Conservation (phyloP, 1,140 invertebrate species). For the Drosophila neocordata region DNA sequence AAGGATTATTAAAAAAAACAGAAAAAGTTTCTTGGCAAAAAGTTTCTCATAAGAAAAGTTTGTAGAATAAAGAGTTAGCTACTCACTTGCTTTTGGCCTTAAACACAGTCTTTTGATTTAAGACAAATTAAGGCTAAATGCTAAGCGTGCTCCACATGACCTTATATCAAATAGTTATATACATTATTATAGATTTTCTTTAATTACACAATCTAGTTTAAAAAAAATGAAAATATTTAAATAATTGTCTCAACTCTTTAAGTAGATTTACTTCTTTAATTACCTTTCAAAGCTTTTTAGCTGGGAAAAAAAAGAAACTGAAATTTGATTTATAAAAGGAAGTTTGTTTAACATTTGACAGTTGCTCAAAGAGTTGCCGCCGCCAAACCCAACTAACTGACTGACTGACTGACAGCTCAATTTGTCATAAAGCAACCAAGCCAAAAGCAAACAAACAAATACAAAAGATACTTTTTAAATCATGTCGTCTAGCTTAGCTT, state of each 20-base stretch:
- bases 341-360: conserved; percentile 32
- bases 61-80: too few species aligned
- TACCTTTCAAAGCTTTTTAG: neutral
- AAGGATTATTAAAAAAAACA: too few species aligned
- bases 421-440: conserved; percentile 51
- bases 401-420: conserved; percentile 59
- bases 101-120: too few species aligned
- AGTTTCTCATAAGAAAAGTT: too few species aligned
- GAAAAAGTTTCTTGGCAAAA: too few species aligned
- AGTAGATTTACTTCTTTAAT: conserved; percentile 24
- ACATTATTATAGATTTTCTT: too few species aligned
- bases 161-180: too few species aligned
- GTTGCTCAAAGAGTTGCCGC: conserved; percentile 57
- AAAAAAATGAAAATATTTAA: neutral
- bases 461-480: conserved; percentile 17
- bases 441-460: conserved; percentile 17
- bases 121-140: too few species aligned
- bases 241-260: neutral
- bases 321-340: conserved; percentile 58
- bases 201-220: too few species aligned
- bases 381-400: neutral
- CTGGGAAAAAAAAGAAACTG: conserved; percentile 1
- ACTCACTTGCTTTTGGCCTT: too few species aligned
- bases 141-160: too few species aligned
- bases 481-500: neutral